Base-by-base conservation (phyloP, 2,113 vertebrate genomes). In the Rostratula benghalensis region DNA sequence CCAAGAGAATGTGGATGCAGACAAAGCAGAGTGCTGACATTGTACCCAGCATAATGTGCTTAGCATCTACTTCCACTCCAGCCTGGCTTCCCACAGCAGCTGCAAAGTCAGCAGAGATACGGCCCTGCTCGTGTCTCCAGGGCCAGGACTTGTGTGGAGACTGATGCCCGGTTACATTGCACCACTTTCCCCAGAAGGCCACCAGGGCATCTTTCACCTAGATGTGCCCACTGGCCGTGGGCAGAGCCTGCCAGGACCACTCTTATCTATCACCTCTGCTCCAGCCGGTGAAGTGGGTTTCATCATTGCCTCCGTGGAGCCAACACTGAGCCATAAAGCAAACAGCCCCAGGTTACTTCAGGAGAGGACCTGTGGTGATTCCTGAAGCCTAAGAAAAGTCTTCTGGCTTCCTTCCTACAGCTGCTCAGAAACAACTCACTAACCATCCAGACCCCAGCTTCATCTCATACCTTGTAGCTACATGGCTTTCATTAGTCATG, bases 21-120 rank as follows among this genome's bases (percentile, higher is more conserved):
- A 67, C 8, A 35, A 16, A 45, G 35, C 30, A 33, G 33, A 0
- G 0, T 2, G 24, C 70, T 78, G 75, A 67, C 28, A 7, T 37
- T 65, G 77, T 61, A 37, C 60, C 35, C 60, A 24, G 16, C 4
- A 3, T 0, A 0, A 63, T 1, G 0, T 25, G 24, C 24, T 48
- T 7, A 25, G 70, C 51, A 46, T 31, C 39, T 0, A 0, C 54
- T n/a, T 17, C 35, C 54, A 73, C 46, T 45, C 28, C 46, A 33
- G 53, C 31, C 46, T 9, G 53, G 21, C 59, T 59, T 37, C 57
- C 61, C 63, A 45, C 22, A 3, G 8, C 1, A 1, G 46, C 24
- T 46, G 22, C 5, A 1, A n/a, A n/a, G 25, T 48, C 78, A 82
- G 33, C 45, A 25, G 6, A 12, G 33, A 14, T 35, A 76, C 0